Percentiles rank a stretch among this genome's conserved stretches.
Conservation (phyloP, 2,797 vertebrate genomes). For the Sarcophilus harrisii region DNA sequence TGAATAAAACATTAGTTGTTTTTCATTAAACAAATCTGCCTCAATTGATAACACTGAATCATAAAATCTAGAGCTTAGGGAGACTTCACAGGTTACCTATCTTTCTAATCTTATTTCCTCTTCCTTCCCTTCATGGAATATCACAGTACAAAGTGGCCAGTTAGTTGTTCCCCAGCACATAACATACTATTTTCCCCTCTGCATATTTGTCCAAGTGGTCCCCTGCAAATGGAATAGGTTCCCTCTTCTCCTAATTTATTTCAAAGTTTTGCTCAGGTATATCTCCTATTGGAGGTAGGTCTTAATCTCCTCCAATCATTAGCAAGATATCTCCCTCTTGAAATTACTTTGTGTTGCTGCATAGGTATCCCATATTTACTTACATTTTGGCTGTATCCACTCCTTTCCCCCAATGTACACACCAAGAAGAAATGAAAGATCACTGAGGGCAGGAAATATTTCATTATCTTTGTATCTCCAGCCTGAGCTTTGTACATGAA, state of each 20-base stretch:
- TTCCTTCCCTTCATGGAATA: not conserved
- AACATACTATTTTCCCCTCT: not conserved
- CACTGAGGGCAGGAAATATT: not conserved
- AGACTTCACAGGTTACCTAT: not conserved
- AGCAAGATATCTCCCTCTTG: not conserved
- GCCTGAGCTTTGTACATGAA: not conserved
- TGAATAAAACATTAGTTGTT: slow-evolving; percentile 29
- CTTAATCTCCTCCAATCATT: not conserved
- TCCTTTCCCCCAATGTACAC: not conserved
- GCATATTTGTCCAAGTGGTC: not conserved
- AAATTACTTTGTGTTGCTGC: not conserved
- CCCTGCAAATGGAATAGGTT: not conserved
- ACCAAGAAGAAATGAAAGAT: not conserved
- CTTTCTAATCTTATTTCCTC: not conserved
- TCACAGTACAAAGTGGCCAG: not conserved
- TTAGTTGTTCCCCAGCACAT: not conserved
- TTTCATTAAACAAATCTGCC: slow-evolving; percentile 29
- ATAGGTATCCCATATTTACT: not conserved
- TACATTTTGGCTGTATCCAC: not conserved
- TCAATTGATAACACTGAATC: not conserved
- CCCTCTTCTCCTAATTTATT: not conserved
- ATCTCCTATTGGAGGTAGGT: not conserved
- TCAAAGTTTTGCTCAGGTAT: not conserved
- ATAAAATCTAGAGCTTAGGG: not conserved
- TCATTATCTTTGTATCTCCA: not conserved